Base-by-base conservation (phyloP, 1,140 invertebrate species). In the Ostrea denselamellosa region DNA sequence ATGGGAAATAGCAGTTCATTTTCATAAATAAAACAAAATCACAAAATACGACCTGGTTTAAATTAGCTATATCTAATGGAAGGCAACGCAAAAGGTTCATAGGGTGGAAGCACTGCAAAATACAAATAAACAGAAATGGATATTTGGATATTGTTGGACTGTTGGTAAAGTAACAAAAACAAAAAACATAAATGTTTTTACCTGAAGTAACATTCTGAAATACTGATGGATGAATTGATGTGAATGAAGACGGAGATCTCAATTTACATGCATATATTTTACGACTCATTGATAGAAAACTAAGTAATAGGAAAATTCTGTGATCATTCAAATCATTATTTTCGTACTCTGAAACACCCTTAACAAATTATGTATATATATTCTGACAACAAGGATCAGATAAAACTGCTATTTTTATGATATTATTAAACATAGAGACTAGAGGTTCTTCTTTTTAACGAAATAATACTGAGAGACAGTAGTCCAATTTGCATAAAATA, bases 51-150 rank as follows among this genome's bases (percentile, higher is more conserved):
- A 77, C 68, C 28, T 77, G 68, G 22, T 77, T 28, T 14, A 28
- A 28, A 28, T 25, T 77, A 34, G 68, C 22, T 77, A 77, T 25
- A 34, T 77, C 28, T 8, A 77, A 77, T 77, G 68, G 68, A 77
- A 77, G 68, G 68, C 68, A 77, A 77, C 22, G 28, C 28, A 77
- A n/a, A 77, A 77, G n/a, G 34, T 25, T 14, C 14, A 25, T 28
- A 34, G 28, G 14, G 14, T 77, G 68, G 68, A 77, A 77, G 68
- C 68, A 77, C 68, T 77, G 68, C 68, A 77, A 77, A 77, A 77
- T 77, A 77, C 28, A 34, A 77, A 77, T 77, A 34, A 77, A 77
- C 8, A 77, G 68, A 77, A 77, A 25, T 28, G 25, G 25, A 12
- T 34, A 25, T 34, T 77, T 12, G 25, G 68, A 25, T 77, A 77